These are phyloP conservation scores for Phylloscopus collybita DNA, from an alignment of 2,797 vertebrate genomes.

Conservation along the genomic window DNA sequence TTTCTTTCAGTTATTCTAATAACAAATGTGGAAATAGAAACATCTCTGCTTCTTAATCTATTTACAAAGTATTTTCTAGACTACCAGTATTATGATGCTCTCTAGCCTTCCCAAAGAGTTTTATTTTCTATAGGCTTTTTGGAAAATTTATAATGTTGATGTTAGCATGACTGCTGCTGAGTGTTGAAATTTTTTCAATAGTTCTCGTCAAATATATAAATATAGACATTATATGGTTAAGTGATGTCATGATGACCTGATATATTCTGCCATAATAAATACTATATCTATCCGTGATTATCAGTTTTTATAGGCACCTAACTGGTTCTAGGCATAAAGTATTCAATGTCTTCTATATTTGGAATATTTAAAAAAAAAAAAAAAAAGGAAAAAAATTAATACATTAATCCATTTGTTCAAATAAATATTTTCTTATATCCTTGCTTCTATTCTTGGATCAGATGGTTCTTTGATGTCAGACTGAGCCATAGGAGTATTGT, in stretches of 20 bases:
- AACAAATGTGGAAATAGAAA: background rate
- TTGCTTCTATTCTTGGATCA: background rate
- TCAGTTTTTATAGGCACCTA: background rate
- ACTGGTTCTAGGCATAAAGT: background rate
- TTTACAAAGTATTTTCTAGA: background rate
- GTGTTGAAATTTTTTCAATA: background rate
- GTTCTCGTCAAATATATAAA: background rate
- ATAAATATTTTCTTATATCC: background rate
- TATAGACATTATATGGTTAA: background rate
- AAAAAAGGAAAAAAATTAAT: background rate
- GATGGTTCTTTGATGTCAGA: background rate
- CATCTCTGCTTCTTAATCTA: background rate
- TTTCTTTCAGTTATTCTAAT: background rate
- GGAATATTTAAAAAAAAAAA: background rate
- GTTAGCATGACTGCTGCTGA: background rate
- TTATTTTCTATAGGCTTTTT: background rate
- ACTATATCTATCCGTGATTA: background rate
- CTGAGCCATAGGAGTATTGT: background rate
- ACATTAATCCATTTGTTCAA: background rate
- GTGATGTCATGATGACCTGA: background rate
- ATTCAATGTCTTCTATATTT: background rate
- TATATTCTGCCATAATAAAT: background rate
- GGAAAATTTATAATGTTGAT: background rate
- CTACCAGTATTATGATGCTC: background rate
- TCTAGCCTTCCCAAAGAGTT: background rate